Evolutionary conservation across 2,888 invertebrate species (phyloP).

Genomic region (Oscheius sp.): DNA sequence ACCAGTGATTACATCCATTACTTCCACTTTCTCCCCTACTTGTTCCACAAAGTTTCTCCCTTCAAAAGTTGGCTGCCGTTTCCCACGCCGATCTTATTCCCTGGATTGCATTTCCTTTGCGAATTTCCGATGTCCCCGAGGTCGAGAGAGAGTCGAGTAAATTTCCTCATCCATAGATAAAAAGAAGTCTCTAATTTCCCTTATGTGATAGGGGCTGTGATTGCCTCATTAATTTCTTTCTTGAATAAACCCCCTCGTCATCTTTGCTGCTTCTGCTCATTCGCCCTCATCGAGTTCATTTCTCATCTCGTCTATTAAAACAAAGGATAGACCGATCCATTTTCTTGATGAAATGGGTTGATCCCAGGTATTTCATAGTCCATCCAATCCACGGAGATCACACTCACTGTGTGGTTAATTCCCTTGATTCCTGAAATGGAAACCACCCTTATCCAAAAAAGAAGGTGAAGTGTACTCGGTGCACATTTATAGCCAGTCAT

Average conservation of each 20-base stretch:
- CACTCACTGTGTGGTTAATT: no score
- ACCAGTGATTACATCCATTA: conserved; percentile 5
- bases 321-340: no score
- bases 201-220: background rate
- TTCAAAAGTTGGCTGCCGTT: background rate
- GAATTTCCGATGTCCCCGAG: conserved; percentile 12
- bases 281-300: no score
- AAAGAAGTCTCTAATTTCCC: background rate
- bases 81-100: conserved; percentile 28
- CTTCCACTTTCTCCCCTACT: background rate
- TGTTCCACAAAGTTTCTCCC: background rate
- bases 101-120: conserved; percentile 19
- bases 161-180: background rate
- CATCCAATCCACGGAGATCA: no score
- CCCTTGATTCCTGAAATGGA: no score
- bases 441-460: no score
- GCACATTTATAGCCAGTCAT: no score
- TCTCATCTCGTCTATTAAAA: no score
- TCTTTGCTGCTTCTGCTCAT: no score
- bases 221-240: conserved; percentile 5
- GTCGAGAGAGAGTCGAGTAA: background rate
- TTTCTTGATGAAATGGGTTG: no score
- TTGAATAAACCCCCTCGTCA: background rate
- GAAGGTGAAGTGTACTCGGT: no score
- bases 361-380: no score